phyloP scores from a whole-genome alignment of 2,888 invertebrate species.

The Drosophila rubida region DNA sequence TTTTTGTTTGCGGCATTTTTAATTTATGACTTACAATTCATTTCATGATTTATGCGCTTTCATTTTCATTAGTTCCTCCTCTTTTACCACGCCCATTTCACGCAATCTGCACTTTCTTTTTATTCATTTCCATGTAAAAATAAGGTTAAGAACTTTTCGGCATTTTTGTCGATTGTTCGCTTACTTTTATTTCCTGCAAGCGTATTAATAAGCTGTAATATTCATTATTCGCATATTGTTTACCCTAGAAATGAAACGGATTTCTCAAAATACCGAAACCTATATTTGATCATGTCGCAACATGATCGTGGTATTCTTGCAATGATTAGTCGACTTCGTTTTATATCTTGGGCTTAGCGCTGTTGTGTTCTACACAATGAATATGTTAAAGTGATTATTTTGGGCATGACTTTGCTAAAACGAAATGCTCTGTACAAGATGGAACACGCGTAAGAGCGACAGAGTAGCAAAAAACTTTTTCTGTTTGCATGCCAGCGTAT shows the following conservation, averaged over 20 bases:
- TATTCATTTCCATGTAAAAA: slow-evolving; percentile 28
- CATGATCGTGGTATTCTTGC: neutral
- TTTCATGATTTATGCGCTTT: slow-evolving; percentile 50
- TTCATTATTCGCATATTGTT: neutral
- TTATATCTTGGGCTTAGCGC: neutral
- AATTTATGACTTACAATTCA: slow-evolving; percentile 25
- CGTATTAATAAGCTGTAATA: neutral
- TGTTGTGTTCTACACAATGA: slow-evolving; percentile 19
- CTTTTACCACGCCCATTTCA: slow-evolving; percentile 29
- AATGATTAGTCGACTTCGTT: neutral
- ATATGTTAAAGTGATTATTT: slow-evolving; percentile 37
- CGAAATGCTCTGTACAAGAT: slow-evolving; percentile 36
- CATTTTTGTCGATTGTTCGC: neutral
- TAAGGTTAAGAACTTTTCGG: neutral
- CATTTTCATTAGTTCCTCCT: slow-evolving; percentile 2
- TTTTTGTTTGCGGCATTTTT: slow-evolving; percentile 42
- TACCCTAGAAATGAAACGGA: neutral
- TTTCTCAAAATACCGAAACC: neutral
- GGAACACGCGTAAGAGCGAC: slow-evolving; percentile 50
- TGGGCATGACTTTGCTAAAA: slow-evolving; percentile 43
- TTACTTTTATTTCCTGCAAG: neutral
- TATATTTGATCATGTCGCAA: neutral
- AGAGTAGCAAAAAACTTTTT: slow-evolving; percentile 31
- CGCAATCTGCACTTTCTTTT: slow-evolving; percentile 53
- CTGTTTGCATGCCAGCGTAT: slow-evolving; percentile 17